Evolutionary conservation across 2,888 invertebrate species (phyloP), one percentile per base, ranked within the genome.

Genomic region (Agrenia bidenticulata): DNA sequence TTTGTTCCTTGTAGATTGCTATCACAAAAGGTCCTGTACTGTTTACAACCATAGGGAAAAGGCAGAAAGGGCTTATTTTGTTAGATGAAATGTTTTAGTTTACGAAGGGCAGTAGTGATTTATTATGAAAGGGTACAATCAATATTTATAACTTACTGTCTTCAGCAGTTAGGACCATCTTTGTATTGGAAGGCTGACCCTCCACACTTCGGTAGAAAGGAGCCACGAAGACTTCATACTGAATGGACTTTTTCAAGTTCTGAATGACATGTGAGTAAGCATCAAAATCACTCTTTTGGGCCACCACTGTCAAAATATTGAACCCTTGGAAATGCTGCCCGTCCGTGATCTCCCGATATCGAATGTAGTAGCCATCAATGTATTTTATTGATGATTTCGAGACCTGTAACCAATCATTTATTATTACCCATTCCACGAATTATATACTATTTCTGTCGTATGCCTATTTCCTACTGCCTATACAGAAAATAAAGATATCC

Each of bases 151-250:
- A 78, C 80, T 79, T 76, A 83, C 83, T 86, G 80, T 94, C 95
- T 82, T 95, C 94, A 68, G 89, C 85, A 5, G 95, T 96, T 74
- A 88, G 87, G 50, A 90, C 90, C 55, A 88, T 84, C 79, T 89
- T 88, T 41, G 92, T 89, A 81, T 96, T 97, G 66, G 94, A 94
- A 51, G 95, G 94, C 79, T 91, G 90, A 4, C 96, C 96, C 80
- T 96, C 88, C 69, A 93, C 85, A 55, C 88, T 86, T 79, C 89
- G 89, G 80, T 89, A 92, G 82, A 92, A 95, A 7, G 95, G 94
- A 77, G 91, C 89, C 75, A 95, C 86, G 80, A 95, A 94, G 77
- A 96, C 89, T 81, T 94, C 93, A 80, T 96, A 96, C 79, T 89
- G 88, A 65, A 92, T 90, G 80, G 87, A 91, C 73, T 94, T 92